phyloP scores from a whole-genome alignment of 2,797 vertebrate genomes.

The Myiotriccus ornatus region DNA sequence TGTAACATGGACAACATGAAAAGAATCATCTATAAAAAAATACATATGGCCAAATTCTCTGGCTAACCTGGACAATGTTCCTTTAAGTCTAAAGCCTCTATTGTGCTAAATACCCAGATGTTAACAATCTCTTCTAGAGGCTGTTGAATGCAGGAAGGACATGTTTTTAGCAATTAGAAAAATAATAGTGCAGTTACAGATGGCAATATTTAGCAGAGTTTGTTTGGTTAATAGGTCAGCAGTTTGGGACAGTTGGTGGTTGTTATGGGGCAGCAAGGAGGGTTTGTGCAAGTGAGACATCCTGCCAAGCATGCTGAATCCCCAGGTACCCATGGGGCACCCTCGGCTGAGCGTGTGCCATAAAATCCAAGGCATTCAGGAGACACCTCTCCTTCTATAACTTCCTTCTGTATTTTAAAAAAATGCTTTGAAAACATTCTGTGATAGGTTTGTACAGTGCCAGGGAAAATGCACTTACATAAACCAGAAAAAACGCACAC shows the following conservation, averaged over 20 bases:
- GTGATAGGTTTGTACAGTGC: neutral
- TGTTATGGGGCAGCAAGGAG: conserved; percentile 4
- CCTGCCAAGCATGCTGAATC: neutral
- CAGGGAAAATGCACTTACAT: neutral
- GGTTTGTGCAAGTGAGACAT: neutral
- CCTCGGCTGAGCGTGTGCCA: neutral
- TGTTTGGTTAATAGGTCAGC: conserved; percentile 61
- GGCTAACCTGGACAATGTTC: conserved; percentile 35
- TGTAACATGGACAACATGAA: neutral
- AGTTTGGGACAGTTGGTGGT: conserved; percentile 29
- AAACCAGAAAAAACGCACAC: neutral
- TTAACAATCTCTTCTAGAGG: conserved; percentile 64
- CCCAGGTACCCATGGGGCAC: neutral
- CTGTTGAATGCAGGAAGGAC: conserved; percentile 60
- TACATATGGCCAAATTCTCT: neutral
- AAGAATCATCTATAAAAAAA: conserved; percentile 7
- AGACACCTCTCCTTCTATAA: neutral
- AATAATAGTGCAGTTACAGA: conserved; percentile 61
- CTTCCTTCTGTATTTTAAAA: neutral
- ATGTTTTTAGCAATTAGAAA: conserved; percentile 69
- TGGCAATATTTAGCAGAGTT: conserved; percentile 68
- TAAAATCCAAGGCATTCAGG: neutral
- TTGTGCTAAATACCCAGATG: conserved; percentile 59
- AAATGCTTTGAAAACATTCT: neutral
- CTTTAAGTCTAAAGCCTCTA: conserved; percentile 49